phyloP scores from a whole-genome alignment of 2,113 vertebrate species.

The Ellobius talpinus region DNA sequence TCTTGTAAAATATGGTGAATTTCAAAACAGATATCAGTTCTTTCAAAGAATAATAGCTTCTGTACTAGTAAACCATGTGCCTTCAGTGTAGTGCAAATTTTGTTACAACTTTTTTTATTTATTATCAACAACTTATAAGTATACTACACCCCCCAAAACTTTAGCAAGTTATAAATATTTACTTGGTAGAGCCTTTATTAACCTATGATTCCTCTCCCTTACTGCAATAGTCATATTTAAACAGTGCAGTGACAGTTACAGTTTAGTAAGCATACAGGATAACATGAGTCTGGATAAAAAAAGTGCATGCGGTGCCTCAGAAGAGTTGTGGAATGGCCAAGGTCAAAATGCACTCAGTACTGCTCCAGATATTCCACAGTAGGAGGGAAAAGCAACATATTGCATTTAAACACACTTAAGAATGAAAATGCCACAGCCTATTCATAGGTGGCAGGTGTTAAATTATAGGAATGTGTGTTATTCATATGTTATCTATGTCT shows the following conservation, averaged over 20 bases:
- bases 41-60: background rate
- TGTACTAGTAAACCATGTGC: background rate
- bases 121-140: background rate
- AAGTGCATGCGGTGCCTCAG: background rate
- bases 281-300: background rate
- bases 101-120: background rate
- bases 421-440: conserved; percentile 53
- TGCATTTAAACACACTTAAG: conserved; percentile 32
- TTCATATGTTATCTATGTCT: conserved; percentile 68
- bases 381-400: background rate
- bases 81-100: background rate
- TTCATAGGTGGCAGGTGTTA: conserved; percentile 66
- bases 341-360: conserved; percentile 32
- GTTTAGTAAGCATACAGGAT: conserved; percentile 27
- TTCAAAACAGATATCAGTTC: background rate
- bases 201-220: background rate
- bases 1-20: background rate
- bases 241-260: background rate
- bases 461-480: conserved; percentile 45
- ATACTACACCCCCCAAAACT: background rate
- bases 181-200: background rate
- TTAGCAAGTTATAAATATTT: background rate
- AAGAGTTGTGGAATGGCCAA: background rate
- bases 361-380: background rate
- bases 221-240: background rate